Evolutionary conservation across 2,888 invertebrate species (phyloP), one percentile per base, ranked within the genome.

Genomic region (Stenchaetothrips biformis): DNA sequence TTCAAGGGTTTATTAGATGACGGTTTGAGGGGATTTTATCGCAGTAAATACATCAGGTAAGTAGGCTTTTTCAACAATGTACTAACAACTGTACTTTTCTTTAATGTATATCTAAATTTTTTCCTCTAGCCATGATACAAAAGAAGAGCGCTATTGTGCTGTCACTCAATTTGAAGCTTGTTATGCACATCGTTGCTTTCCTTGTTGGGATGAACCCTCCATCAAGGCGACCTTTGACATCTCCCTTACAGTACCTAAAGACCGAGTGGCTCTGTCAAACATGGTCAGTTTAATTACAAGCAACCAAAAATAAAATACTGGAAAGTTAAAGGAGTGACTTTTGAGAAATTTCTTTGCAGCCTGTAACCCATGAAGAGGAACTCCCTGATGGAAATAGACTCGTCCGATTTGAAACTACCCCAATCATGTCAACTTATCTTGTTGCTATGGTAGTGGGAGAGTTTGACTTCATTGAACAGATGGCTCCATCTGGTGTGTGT

Each of bases 191-290:
- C 90, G 95, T 83, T 96, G 97, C 85, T 98, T 99, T 85, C 98
- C 98, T 6, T 98, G 98, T 87, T 99, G 97, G 96, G 98, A 99
- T 87, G 99, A 99, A 87, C 99, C 98, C 9, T 95, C 96, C 16
- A 92, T 95, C 82, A 99, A 99, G 88, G 95, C 98, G 0, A 96
- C 95, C 1, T 99, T 98, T 88, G 94, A 97, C 86, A 94, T 99
- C 82, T 92, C 92, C 0, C 88, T 99, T 25, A 89, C 92, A 81
- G 95, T 96, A 80, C 95, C 96, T 48, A 89, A 91, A 81, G 92
- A 94, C 85, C 89, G 93, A 83, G 94, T 95, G 8, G 97, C 96
- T 49, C 89, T 99, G 80, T 98, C 97, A 48, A 99, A 99, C 87
- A 99, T 98, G 98, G 91, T 91, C 86, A 86, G 84, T 74, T 7